Percentiles rank a stretch among this genome's conserved stretches.
These are phyloP conservation scores for Eptesicus fuscus DNA, from an alignment of 2,113 vertebrate species.

Conservation along the genomic window DNA sequence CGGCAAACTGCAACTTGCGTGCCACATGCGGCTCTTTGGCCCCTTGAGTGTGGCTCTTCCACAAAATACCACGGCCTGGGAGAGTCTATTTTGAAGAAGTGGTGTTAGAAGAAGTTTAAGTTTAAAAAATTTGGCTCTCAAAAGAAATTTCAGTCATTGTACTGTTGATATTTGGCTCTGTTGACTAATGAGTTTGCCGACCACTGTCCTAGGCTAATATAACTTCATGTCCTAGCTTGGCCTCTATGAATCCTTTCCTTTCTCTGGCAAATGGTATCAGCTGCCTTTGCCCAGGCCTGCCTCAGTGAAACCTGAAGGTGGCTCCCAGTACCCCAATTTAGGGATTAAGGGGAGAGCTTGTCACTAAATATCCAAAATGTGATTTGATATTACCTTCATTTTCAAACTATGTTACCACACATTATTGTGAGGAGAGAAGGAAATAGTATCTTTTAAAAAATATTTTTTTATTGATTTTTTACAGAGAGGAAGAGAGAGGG, in stretches of 20 bases:
- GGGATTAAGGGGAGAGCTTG: not conserved
- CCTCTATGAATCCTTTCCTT: not conserved
- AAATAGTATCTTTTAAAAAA: not conserved
- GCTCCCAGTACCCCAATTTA: not conserved
- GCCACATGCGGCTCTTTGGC: no score
- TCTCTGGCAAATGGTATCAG: not conserved
- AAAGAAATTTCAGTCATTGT: no score
- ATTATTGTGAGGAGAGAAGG: conserved; percentile 7
- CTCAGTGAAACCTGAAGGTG: not conserved
- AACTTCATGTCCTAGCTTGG: not conserved
- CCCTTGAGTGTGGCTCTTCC: no score
- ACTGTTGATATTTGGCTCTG: no score
- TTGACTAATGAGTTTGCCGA: no score
- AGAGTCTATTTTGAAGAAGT: no score
- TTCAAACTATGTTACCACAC: not conserved
- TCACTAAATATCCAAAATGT: conserved; percentile 7
- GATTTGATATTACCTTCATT: conserved; percentile 6
- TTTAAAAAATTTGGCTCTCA: no score
- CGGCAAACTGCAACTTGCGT: no score
- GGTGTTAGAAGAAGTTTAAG: no score
- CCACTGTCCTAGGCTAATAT: not conserved
- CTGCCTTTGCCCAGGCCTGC: not conserved
- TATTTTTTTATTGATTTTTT: no score
- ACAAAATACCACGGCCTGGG: no score
- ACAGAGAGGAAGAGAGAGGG: no score